These are phyloP conservation scores for Heteropelma amictum DNA, from an alignment of 2,888 invertebrate species.

Conservation along the genomic window DNA sequence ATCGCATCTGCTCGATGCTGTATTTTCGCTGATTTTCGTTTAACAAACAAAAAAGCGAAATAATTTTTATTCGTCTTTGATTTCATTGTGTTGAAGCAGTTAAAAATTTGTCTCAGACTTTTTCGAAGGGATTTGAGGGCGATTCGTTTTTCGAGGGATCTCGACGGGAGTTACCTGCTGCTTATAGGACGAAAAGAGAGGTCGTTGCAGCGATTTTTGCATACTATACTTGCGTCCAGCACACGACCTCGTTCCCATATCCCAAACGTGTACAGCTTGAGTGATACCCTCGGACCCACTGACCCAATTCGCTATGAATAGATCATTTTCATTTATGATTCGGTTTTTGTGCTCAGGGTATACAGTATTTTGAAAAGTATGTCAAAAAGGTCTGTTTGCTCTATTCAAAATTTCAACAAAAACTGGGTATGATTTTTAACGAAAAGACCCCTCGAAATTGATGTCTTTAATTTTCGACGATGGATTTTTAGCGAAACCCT, in stretches of 20 bases:
- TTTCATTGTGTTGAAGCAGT: conserved; percentile 27
- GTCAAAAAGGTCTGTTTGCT: no score
- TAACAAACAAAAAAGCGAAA: no score
- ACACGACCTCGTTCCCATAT: conserved; percentile 71
- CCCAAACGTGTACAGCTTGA: conserved; percentile 19
- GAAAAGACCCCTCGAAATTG: no score
- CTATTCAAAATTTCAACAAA: no score
- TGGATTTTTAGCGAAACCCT: no score
- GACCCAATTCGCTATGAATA: conserved; percentile 65
- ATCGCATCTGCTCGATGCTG: background rate
- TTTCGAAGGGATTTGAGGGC: conserved; percentile 36
- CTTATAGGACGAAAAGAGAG: conserved; percentile 6
- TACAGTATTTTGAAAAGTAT: no score
- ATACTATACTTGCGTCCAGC: conserved; percentile 69
- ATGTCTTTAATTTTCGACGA: no score
- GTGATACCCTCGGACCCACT: conserved; percentile 54
- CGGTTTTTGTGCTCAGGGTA: conserved; percentile 37
- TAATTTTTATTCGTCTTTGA: no score
- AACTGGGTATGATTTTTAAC: no score
- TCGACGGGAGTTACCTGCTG: conserved; percentile 40
- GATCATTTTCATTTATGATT: conserved; percentile 60
- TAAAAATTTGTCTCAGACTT: conserved; percentile 39
- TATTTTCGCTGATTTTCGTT: background rate
- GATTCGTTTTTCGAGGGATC: conserved; percentile 34
- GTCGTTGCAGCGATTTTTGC: conserved; percentile 60